A percentile compares a stretch with the other conserved stretches of the same genome.
These are phyloP conservation scores for Dynastes maya DNA, from an alignment of 2,888 invertebrate genomes.

Conservation along the genomic window DNA sequence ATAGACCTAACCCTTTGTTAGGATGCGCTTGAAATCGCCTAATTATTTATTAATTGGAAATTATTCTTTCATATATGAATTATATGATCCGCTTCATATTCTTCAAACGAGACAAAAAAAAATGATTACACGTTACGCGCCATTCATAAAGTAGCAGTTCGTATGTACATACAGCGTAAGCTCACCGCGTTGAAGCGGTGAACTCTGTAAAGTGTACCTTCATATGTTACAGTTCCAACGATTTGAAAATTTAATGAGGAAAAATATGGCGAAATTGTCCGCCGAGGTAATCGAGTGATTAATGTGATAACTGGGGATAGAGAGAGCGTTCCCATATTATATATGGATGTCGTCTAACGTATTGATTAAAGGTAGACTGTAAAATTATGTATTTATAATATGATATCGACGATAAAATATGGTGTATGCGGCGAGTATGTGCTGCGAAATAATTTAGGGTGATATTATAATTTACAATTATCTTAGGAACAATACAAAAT, in stretches of 20 bases:
- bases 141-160: constrained; percentile 33
- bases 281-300: neutral
- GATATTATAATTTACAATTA: neutral
- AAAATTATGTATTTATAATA: constrained; percentile 15
- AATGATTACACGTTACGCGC: constrained; percentile 38
- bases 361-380: constrained; percentile 8
- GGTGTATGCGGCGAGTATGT: neutral
- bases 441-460: neutral
- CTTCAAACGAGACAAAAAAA: constrained; percentile 31
- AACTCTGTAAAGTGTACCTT: constrained; percentile 20
- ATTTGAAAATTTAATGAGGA: constrained; percentile 39
- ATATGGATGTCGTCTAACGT: constrained; percentile 11
- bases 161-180: neutral
- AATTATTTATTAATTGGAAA: constrained; percentile 47
- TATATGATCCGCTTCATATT: constrained; percentile 19
- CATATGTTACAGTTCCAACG: constrained; percentile 37
- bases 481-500: neutral
- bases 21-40: constrained; percentile 43
- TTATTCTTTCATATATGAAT: constrained; percentile 43
- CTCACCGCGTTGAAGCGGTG: neutral
- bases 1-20: constrained; percentile 42
- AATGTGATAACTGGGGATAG: constrained; percentile 13
- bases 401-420: neutral
- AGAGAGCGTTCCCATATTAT: constrained; percentile 11
- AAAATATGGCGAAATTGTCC: constrained; percentile 21